Evolutionary conservation across 2,113 vertebrate genomes (phyloP).

Genomic region (Muscicapa adusta): DNA sequence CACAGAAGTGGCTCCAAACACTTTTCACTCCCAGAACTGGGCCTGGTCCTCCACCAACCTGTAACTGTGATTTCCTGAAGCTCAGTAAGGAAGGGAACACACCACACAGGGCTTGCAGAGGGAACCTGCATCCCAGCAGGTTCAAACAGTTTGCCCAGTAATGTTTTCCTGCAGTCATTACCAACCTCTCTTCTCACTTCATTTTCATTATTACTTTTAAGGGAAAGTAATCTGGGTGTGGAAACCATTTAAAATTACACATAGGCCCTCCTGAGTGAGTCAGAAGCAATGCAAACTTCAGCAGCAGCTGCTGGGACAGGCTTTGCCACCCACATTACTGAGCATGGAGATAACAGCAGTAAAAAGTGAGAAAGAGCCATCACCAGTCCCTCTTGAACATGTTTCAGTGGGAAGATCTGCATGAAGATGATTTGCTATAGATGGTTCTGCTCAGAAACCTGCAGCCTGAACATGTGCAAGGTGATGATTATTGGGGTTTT

Average conservation of each 20-base stretch:
- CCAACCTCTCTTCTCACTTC: neutral
- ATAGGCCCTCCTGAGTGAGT: conserved; percentile 62
- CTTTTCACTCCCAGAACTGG: neutral
- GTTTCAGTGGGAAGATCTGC: neutral
- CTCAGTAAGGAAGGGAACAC: neutral
- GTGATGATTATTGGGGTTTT: neutral
- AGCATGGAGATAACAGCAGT: neutral
- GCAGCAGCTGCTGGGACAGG: conserved; percentile 55
- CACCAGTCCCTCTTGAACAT: neutral
- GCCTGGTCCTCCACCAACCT: neutral
- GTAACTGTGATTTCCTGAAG: neutral
- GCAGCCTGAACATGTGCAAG: neutral
- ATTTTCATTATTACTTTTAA: conserved; percentile 14
- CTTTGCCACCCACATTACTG: conserved; percentile 9
- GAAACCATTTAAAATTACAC: conserved; percentile 61
- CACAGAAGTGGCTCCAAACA: neutral
- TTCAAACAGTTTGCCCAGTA: neutral
- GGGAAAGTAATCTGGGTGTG: conserved; percentile 32
- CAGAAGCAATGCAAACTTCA: conserved; percentile 67
- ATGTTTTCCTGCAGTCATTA: neutral
- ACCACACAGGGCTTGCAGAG: neutral
- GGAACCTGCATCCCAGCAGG: neutral
- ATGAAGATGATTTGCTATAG: neutral
- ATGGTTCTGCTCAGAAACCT: neutral
- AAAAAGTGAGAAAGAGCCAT: neutral